These are phyloP conservation scores for Lepus europaeus DNA, from an alignment of 2,113 vertebrate species.

Conservation along the genomic window DNA sequence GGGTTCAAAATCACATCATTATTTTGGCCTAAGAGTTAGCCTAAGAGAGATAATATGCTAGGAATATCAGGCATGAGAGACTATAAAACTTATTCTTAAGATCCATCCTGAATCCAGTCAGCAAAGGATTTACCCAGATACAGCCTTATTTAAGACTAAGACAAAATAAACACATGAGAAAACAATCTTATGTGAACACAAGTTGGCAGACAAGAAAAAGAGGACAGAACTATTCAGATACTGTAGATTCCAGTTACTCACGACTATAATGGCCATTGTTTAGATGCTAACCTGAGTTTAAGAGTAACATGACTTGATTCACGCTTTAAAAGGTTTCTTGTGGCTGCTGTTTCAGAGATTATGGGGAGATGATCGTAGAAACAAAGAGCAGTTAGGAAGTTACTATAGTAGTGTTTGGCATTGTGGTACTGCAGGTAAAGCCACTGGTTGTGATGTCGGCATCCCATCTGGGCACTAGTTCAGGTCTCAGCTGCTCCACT, in stretches of 20 bases:
- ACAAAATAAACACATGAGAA: neutral
- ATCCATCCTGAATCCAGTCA: neutral
- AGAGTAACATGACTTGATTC: neutral
- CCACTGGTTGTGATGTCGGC: too few species aligned
- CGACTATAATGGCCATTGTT: neutral
- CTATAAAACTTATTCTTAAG: neutral
- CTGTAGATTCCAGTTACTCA: neutral
- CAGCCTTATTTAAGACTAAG: neutral
- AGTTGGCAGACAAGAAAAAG: neutral
- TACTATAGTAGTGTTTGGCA: neutral
- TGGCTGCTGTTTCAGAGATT: neutral
- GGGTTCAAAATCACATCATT: conserved; percentile 3
- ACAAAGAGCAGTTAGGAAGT: neutral
- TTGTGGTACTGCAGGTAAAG: too few species aligned
- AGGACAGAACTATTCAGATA: neutral
- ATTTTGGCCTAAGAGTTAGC: conserved; percentile 41
- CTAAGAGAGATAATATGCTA: neutral
- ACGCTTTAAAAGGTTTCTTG: neutral
- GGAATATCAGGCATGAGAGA: conserved; percentile 26
- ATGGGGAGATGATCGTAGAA: neutral
- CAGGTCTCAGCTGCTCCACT: too few species aligned
- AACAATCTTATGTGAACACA: neutral
- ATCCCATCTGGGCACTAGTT: too few species aligned
- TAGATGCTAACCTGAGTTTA: neutral
- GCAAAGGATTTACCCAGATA: neutral